phyloP scores from a whole-genome alignment of 2,113 vertebrate genomes.

The Oceanites oceanicus region DNA sequence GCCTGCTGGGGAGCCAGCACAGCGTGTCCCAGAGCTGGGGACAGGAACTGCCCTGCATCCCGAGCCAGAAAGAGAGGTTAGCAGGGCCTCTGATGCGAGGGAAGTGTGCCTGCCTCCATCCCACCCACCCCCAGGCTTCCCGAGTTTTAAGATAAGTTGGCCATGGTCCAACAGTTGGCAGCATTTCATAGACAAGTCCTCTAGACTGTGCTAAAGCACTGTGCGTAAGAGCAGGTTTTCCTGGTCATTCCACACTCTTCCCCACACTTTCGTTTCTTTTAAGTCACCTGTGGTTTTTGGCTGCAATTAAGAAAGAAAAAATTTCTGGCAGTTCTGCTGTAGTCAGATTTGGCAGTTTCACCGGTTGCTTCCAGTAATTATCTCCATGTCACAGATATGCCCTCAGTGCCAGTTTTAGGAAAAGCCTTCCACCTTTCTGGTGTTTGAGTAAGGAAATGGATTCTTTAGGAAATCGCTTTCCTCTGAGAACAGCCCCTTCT shows the following conservation, averaged over 20 bases:
- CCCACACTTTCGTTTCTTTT: constrained; percentile 12
- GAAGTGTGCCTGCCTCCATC: not conserved
- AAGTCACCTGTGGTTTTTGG: constrained; percentile 73
- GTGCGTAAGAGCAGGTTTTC: not conserved
- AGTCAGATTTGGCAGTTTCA: constrained; percentile 41
- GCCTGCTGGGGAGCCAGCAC: not conserved
- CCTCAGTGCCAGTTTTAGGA: constrained; percentile 13
- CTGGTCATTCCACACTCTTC: constrained; percentile 7
- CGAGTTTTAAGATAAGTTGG: not conserved
- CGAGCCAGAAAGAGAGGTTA: not conserved
- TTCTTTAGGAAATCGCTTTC: constrained; percentile 34
- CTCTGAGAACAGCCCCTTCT: not conserved
- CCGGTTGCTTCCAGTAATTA: constrained; percentile 65
- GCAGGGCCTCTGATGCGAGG: not conserved
- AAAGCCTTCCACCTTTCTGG: constrained; percentile 26
- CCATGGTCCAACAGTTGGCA: not conserved
- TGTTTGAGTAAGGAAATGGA: constrained; percentile 15
- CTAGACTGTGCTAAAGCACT: constrained; percentile 12
- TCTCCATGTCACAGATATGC: constrained; percentile 7
- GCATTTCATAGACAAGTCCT: constrained; percentile 6
- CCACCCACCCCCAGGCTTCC: not conserved
- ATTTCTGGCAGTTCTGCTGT: not conserved
- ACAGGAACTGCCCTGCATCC: not conserved
- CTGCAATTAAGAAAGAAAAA: constrained; percentile 7
- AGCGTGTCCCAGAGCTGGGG: not conserved